phyloP scores from a whole-genome alignment of 2,113 vertebrate genomes.

The Tympanuchus pallidicinctus region DNA sequence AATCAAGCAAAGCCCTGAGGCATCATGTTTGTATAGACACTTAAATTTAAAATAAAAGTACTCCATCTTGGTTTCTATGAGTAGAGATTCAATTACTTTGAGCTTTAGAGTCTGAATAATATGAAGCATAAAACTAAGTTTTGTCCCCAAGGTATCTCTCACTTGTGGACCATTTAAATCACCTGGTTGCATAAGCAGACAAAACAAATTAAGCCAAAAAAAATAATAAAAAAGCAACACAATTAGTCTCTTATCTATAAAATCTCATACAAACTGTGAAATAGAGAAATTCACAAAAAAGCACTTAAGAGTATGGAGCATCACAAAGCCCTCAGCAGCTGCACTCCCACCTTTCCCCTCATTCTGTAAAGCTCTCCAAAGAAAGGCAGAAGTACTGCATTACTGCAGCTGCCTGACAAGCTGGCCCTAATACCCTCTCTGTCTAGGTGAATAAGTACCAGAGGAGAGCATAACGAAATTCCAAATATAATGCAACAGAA shows the following conservation, averaged over 20 bases:
- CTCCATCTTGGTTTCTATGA: slow-evolving; percentile 74
- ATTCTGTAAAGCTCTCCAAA: slow-evolving; percentile 15
- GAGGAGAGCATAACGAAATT: slow-evolving; percentile 23
- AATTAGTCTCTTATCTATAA: slow-evolving; percentile 67
- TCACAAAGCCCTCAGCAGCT: not conserved
- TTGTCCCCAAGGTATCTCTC: slow-evolving; percentile 73
- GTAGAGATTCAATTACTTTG: slow-evolving; percentile 76
- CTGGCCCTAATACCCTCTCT: slow-evolving; percentile 28
- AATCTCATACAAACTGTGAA: slow-evolving; percentile 38
- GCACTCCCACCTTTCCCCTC: not conserved
- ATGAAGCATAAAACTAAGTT: slow-evolving; percentile 63
- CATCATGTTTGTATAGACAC: slow-evolving; percentile 77
- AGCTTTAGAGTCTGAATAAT: slow-evolving; percentile 75
- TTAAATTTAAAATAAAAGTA: slow-evolving; percentile 80
- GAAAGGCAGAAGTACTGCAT: slow-evolving; percentile 59
- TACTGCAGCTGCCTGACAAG: slow-evolving; percentile 49
- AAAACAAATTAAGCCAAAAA: slow-evolving; percentile 69
- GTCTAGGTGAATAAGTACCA: slow-evolving; percentile 38
- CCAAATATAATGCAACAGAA: slow-evolving; percentile 7
- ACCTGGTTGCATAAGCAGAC: slow-evolving; percentile 67
- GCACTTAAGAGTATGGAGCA: not conserved
- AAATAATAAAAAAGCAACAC: slow-evolving; percentile 14
- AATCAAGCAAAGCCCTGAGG: slow-evolving; percentile 70
- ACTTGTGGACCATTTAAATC: slow-evolving; percentile 74
- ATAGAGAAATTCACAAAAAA: not conserved